Evolutionary conservation across 2,113 vertebrate genomes (phyloP).

Genomic region (rabbit (Oryctolagus cuniculus)): DNA sequence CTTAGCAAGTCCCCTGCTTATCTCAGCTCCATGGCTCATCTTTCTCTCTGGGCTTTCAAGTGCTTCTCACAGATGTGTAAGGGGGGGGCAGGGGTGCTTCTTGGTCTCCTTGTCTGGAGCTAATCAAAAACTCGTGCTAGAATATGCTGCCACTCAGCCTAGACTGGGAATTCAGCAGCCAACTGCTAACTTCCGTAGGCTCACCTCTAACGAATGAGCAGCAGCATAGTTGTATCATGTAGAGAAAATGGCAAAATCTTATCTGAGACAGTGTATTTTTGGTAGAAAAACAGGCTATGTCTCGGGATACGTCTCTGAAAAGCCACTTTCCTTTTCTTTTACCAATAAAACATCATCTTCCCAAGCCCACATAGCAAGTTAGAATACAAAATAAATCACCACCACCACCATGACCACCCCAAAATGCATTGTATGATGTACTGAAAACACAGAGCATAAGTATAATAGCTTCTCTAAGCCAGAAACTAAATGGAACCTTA

Average conservation of each 20-base stretch:
- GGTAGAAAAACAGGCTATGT: not conserved
- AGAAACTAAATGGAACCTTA: slow-evolving; percentile 52
- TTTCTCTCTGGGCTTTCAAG: slow-evolving; percentile 21
- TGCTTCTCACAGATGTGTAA: not conserved
- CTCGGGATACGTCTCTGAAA: not conserved
- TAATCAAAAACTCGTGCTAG: slow-evolving; percentile 6
- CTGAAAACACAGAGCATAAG: slow-evolving; percentile 33
- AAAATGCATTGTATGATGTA: not conserved
- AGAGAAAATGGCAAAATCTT: not conserved
- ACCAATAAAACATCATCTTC: slow-evolving; percentile 28
- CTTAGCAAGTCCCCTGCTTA: not conserved
- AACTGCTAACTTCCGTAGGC: slow-evolving; percentile 22
- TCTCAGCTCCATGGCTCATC: not conserved
- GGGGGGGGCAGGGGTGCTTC: not conserved
- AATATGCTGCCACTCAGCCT: slow-evolving; percentile 29
- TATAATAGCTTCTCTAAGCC: slow-evolving; percentile 24
- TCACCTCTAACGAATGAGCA: slow-evolving; percentile 26
- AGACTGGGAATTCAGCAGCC: not conserved
- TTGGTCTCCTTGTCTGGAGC: not conserved
- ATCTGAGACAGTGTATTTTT: not conserved
- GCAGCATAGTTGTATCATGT: not conserved
- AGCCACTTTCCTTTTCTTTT: slow-evolving; percentile 11
- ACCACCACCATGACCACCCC: not conserved
- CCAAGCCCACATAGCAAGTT: not conserved
- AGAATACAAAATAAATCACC: slow-evolving; percentile 22